Conservation (phyloP, 2,113 vertebrate genomes). For the Uria lomvia region DNA sequence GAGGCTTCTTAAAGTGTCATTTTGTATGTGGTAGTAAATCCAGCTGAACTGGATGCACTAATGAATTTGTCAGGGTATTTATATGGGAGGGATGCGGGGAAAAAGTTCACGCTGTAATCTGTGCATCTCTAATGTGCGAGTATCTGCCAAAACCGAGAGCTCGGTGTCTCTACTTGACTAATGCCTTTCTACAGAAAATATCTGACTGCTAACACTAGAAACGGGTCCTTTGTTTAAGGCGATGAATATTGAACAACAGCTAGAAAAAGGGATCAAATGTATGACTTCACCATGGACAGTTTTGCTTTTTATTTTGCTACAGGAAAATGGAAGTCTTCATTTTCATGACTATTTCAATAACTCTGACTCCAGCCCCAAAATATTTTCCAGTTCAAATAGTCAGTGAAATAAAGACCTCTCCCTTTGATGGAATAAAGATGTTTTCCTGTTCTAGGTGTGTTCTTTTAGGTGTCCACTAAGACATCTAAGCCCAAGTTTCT, state of each 20-base stretch:
- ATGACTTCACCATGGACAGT: not conserved
- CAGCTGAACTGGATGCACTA: not conserved
- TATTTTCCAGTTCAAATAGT: not conserved
- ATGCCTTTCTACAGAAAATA: not conserved
- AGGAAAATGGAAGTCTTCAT: not conserved
- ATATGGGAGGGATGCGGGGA: not conserved
- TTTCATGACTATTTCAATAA: not conserved
- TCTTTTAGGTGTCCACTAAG: not conserved
- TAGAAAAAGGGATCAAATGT: not conserved
- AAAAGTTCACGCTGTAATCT: not conserved
- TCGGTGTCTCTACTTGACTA: not conserved
- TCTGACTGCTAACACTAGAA: not conserved
- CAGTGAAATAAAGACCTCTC: not conserved
- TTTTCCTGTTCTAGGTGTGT: not conserved
- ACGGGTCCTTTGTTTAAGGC: not conserved
- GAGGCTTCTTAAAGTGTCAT: constrained; percentile 5
- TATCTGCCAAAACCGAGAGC: not conserved
- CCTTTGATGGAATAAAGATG: not conserved
- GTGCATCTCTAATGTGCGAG: not conserved
- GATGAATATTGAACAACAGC: not conserved
- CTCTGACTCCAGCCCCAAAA: not conserved
- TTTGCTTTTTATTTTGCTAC: not conserved
- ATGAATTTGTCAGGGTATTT: not conserved
- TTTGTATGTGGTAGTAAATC: not conserved
- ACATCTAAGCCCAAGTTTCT: not conserved